Evolutionary conservation across 2,797 vertebrate species (phyloP).

Genomic region (Phoeniculus purpureus): DNA sequence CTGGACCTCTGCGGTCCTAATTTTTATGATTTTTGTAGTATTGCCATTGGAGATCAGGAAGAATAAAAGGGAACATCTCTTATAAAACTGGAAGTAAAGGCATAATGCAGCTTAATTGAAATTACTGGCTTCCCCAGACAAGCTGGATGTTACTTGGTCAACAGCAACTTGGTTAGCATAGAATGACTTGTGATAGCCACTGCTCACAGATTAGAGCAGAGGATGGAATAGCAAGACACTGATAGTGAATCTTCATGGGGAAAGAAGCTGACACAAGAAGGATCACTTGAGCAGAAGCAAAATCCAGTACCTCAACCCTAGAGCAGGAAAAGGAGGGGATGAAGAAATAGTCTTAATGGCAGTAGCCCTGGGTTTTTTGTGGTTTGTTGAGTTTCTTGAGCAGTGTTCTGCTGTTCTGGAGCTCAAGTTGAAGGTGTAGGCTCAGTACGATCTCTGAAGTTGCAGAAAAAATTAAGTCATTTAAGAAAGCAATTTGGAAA

Average conservation of each 20-base stretch:
- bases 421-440: neutral
- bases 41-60: neutral
- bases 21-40: neutral
- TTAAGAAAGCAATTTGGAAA: neutral
- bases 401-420: neutral
- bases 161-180: neutral
- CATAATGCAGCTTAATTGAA: conserved; percentile 9
- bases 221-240: neutral
- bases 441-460: neutral
- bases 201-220: neutral
- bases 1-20: neutral
- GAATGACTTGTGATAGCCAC: neutral
- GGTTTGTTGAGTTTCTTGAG: neutral
- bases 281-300: neutral
- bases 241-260: rapidly evolving
- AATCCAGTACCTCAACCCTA: neutral
- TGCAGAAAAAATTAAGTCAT: neutral
- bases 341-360: neutral
- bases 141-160: conserved; percentile 15
- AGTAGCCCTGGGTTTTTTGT: neutral
- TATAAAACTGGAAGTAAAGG: conserved; percentile 18
- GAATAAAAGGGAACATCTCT: neutral
- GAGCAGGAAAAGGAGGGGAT: neutral
- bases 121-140: conserved; percentile 35
- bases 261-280: neutral